Conservation (phyloP, 2,888 invertebrate species). For the Agapostemon virescens region DNA sequence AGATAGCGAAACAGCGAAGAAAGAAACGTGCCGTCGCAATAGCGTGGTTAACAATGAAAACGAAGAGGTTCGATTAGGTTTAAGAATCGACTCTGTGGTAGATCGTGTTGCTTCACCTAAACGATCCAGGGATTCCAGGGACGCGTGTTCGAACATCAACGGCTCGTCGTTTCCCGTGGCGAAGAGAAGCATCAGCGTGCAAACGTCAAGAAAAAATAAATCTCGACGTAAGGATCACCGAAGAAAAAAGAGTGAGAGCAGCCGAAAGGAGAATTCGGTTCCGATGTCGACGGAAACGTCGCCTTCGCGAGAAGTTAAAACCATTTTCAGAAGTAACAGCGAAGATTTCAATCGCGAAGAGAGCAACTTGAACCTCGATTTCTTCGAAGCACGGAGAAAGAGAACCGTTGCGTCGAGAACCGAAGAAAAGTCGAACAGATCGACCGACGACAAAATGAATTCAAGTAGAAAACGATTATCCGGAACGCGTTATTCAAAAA, state of each 20-base stretch:
- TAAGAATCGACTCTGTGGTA: too few relatives aligned
- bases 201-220: background rate
- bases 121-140: background rate
- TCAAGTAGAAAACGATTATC: background rate
- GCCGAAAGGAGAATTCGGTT: background rate
- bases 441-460: background rate
- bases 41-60: too few relatives aligned
- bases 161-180: background rate
- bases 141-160: too few relatives aligned
- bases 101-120: background rate
- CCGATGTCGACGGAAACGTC: background rate
- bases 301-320: constrained; percentile 9
- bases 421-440: background rate
- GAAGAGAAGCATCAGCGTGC: constrained; percentile 12
- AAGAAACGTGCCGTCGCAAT: too few relatives aligned
- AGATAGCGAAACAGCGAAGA: background rate
- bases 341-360: constrained; percentile 8
- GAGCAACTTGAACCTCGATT: background rate
- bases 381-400: background rate
- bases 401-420: background rate
- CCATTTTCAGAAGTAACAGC: constrained; percentile 20
- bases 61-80: background rate
- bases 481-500: background rate
- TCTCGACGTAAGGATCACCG: background rate
- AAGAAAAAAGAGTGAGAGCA: background rate